Conservation (phyloP, 2,797 vertebrate genomes). For the Babyrousa celebensis region DNA sequence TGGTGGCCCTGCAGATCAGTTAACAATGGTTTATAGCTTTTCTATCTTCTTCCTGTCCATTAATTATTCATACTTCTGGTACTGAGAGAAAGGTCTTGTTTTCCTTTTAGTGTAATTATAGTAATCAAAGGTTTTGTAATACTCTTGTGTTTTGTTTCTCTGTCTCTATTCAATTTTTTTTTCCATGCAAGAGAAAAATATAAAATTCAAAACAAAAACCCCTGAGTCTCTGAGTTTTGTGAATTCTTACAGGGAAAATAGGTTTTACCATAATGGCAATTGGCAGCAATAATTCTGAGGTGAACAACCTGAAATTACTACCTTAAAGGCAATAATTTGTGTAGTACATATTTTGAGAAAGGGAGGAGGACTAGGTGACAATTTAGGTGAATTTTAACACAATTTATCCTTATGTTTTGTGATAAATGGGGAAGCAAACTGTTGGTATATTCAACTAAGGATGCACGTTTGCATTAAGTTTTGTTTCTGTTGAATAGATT, state of each 20-base stretch:
- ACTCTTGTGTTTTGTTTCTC: slow-evolving; percentile 84
- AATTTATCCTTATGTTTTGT: slow-evolving; percentile 82
- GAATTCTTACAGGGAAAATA: slow-evolving; percentile 89
- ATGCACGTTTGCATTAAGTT: slow-evolving; percentile 73
- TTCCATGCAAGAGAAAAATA: slow-evolving; percentile 65
- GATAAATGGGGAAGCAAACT: slow-evolving; percentile 73
- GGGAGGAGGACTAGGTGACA: slow-evolving; percentile 67
- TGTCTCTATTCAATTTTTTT: slow-evolving; percentile 71
- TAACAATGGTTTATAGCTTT: slow-evolving; percentile 81
- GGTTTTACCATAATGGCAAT: slow-evolving; percentile 84
- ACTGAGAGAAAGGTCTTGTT: slow-evolving; percentile 88
- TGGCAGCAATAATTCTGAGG: slow-evolving; percentile 86
- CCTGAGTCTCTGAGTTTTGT: slow-evolving; percentile 74
- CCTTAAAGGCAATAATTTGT: slow-evolving; percentile 84
- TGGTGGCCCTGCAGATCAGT: slow-evolving; percentile 68
- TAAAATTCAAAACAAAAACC: slow-evolving; percentile 79
- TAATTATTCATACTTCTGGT: slow-evolving; percentile 92
- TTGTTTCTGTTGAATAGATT: slow-evolving; percentile 72
- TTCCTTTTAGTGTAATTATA: slow-evolving; percentile 92
- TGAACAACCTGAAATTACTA: slow-evolving; percentile 87
- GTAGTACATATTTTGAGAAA: slow-evolving; percentile 79
- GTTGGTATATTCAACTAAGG: slow-evolving; percentile 41
- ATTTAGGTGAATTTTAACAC: slow-evolving; percentile 83
- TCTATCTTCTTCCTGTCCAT: slow-evolving; percentile 86
- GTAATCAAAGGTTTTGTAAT: slow-evolving; percentile 90